Percentiles rank a stretch among this genome's conserved stretches.
Conservation (phyloP, 1,140 invertebrate genomes). For the Polypedilum pembai region DNA sequence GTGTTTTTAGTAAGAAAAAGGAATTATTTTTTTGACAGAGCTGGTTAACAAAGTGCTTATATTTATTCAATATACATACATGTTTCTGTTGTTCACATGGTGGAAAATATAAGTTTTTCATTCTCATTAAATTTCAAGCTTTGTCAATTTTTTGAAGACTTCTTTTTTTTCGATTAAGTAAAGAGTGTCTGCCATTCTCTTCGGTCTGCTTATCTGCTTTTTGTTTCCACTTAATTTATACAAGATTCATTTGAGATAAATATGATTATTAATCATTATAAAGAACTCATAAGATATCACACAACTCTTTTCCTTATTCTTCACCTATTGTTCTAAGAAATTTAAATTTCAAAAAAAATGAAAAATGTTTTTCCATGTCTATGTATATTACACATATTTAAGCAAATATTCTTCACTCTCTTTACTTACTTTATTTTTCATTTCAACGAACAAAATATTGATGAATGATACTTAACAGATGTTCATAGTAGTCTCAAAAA, state of each 20-base stretch:
- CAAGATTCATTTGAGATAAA: not conserved
- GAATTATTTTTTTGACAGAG: no score
- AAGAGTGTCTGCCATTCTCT: not conserved
- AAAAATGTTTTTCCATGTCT: no score
- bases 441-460: not conserved
- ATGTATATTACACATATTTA: no score
- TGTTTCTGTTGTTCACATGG: conserved; percentile 4
- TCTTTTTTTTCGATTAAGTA: conserved; percentile 1
- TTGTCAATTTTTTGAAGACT: conserved; percentile 18
- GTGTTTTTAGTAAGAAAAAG: no score
- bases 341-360: no score
- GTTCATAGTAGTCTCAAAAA: not conserved
- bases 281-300: no score
- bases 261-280: no score
- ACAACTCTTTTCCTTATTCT: no score
- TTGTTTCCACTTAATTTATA: not conserved
- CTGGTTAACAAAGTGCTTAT: not conserved
- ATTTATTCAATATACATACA: conserved; percentile 17
- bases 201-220: not conserved
- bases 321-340: no score
- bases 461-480: not conserved
- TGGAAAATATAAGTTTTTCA: conserved; percentile 15
- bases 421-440: no score
- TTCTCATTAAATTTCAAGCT: conserved; percentile 18
- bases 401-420: no score